A percentile compares a stretch with the other conserved stretches of the same genome.
These are phyloP conservation scores for Epinotia brunnichana DNA, from an alignment of 2,888 invertebrate species.

Conservation along the genomic window DNA sequence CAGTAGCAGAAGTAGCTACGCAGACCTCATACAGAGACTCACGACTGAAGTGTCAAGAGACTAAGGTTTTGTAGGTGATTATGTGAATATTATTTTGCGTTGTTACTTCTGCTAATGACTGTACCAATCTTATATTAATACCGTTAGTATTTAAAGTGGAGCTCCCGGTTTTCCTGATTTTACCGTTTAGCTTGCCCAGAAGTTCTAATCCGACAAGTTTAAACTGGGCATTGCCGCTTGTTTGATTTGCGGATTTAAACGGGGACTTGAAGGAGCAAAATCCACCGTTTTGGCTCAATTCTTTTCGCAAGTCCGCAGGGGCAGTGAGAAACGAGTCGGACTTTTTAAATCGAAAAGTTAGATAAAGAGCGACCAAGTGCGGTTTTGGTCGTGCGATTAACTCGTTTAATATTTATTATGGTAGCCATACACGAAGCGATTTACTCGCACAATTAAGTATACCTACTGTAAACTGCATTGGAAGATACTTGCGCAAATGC, in stretches of 20 bases:
- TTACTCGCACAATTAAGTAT: no score
- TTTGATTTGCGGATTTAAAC: neutral
- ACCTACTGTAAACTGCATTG: no score
- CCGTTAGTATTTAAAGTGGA: neutral
- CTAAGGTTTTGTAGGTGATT: no score
- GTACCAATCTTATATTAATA: no score
- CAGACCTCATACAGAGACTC: no score
- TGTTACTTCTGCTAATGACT: no score
- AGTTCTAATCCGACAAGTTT: neutral
- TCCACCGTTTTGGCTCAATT: conserved; percentile 2
- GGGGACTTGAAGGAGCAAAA: conserved; percentile 15
- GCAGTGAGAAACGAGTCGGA: neutral
- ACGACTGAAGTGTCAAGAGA: no score
- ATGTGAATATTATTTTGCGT: no score
- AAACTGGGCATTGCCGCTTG: neutral
- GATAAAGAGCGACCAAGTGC: conserved; percentile 14
- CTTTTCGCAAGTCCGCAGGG: conserved; percentile 13
- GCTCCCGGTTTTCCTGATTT: neutral
- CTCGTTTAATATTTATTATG: neutral
- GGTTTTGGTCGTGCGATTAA: neutral
- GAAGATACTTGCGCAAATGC: no score
- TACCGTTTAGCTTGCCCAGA: neutral
- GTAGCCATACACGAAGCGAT: no score
- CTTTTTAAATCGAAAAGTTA: conserved; percentile 34
- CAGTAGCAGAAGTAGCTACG: no score